Base-by-base conservation (phyloP, 1,140 invertebrate species). In the Oncopeltus fasciatus region DNA sequence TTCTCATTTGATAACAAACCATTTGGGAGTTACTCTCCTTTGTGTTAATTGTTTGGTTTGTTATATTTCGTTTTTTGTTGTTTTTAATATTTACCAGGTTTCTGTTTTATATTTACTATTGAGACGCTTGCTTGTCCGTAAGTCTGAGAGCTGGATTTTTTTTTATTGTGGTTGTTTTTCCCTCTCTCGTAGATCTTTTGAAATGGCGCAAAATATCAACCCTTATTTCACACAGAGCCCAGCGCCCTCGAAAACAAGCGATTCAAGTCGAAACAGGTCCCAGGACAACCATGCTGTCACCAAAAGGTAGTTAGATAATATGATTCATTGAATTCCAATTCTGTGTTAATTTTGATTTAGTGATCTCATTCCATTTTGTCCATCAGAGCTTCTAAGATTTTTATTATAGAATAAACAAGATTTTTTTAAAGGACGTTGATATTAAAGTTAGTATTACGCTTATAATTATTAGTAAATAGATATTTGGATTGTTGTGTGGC, bases 211-310 rank as follows among this genome's bases (percentile, higher is more conserved):
- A 74, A 90, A 90, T 76, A 82, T 88, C 63, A 88, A 88, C 74
- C 87, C 87, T 62, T 82, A 83, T 71, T 81, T 82, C 2, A 43
- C 63, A 60, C 80, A 81, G 64, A 80, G 81, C 65, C 80, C 81
- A 58, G 78, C 80, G 68, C 79, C 78, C 57, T 76, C 76, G 33
- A 88, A 90, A 78, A 83, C 85, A 58, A 82, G 80, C 69, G 84
- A 88, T 69, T 85, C 87, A 69, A 76, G 74, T 65, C 83, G 81
- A 67, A 80, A 80, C 68, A 76, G 81, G 71, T 78, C 85, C 63
- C 86, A 86, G 73, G 86, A 88, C 72, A 88, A 86, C 78, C 86
- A 90, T 76, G 86, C 87, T 71, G 87, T 90, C 60, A 87, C 84
- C 74, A 90, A 88, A 84, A 83, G 87, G 86, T 88, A 77, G 74